Percentiles rank a stretch among this genome's conserved stretches.
Evolutionary conservation across 2,888 invertebrate genomes (phyloP).

Genomic region (Seira ritae): DNA sequence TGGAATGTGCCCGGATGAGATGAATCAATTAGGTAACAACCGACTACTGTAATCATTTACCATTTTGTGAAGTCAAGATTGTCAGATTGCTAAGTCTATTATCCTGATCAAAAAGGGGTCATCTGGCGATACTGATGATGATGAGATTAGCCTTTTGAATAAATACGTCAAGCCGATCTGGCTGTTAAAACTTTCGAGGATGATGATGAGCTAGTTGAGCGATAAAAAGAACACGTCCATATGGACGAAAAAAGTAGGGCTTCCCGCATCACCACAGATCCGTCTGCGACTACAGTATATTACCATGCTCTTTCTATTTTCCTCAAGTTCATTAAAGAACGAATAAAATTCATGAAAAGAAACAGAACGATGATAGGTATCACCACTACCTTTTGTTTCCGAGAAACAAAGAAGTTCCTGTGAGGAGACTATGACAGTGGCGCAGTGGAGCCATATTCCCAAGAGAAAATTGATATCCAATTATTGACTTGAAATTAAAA

Average conservation of each 20-base stretch:
- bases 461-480: slow-evolving; percentile 54
- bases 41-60: background rate
- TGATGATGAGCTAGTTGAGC: too few species aligned
- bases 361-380: background rate
- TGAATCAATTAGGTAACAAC: slow-evolving; percentile 13
- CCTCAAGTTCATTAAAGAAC: too few species aligned
- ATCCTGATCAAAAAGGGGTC: slow-evolving; percentile 32
- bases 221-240: too few species aligned
- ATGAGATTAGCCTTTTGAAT: background rate
- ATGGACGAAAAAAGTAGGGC: too few species aligned
- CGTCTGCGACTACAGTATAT: too few species aligned
- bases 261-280: too few species aligned
- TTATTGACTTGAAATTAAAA: slow-evolving; percentile 47
- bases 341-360: background rate
- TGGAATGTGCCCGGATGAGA: background rate
- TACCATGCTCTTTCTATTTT: too few species aligned
- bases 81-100: background rate
- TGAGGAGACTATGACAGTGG: background rate
- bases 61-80: background rate
- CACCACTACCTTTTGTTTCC: background rate
- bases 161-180: too few species aligned
- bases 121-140: slow-evolving; percentile 16
- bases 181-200: too few species aligned
- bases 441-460: background rate
- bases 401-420: background rate